These are phyloP conservation scores for Pteria penguin DNA, from an alignment of 2,888 invertebrate genomes.

Conservation along the genomic window DNA sequence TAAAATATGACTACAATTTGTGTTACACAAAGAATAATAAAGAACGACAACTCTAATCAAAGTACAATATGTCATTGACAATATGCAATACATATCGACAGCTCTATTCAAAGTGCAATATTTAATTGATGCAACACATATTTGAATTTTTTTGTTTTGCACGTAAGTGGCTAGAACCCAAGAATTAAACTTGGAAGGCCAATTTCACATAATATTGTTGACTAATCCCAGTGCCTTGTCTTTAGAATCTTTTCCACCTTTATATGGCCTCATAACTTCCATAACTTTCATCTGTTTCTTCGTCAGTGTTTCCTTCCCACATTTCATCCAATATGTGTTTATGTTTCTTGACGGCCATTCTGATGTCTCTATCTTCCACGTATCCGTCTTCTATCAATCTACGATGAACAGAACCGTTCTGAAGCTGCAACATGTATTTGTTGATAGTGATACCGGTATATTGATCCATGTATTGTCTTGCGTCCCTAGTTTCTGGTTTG, in stretches of 20 bases:
- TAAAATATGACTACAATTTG: no score
- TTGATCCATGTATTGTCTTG: not conserved
- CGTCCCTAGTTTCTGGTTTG: conserved; percentile 8
- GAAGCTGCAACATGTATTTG: no score
- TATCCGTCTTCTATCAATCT: not conserved
- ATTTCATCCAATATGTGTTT: conserved; percentile 4
- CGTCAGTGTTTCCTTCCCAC: conserved; percentile 9
- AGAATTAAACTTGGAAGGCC: conserved; percentile 50
- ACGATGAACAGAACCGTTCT: conserved; percentile 7
- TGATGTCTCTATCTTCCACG: conserved; percentile 3
- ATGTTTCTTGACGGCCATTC: conserved; percentile 23
- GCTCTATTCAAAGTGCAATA: no score
- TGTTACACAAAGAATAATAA: no score
- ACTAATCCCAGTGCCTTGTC: conserved; percentile 43
- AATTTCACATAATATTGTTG: conserved; percentile 51
- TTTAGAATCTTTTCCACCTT: conserved; percentile 49
- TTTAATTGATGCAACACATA: no score
- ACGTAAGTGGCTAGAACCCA: no score
- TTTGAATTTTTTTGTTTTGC: conserved; percentile 40
- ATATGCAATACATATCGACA: no score
- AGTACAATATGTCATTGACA: no score
- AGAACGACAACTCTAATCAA: no score
- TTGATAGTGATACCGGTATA: conserved; percentile 6
- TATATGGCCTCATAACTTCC: conserved; percentile 12
- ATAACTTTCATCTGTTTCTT: no score